Conservation (phyloP, 2,797 vertebrate species). For the Podargus strigoides region DNA sequence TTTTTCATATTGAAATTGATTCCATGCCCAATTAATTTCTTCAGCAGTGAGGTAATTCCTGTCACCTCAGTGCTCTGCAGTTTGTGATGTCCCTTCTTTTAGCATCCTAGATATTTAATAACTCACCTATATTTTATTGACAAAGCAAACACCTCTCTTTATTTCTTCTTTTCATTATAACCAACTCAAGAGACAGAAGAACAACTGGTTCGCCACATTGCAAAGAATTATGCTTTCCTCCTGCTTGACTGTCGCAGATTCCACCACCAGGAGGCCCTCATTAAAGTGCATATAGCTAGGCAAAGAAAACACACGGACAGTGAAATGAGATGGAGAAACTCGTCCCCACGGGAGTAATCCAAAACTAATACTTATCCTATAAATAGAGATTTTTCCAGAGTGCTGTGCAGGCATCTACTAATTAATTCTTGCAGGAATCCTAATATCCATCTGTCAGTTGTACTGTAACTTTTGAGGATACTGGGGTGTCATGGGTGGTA, state of each 20-base stretch:
- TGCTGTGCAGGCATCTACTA: not conserved
- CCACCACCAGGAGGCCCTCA: slow-evolving; percentile 59
- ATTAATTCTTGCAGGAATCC: not conserved
- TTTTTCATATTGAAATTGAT: not conserved
- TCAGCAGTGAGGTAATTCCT: not conserved
- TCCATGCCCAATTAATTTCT: not conserved
- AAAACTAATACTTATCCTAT: not conserved
- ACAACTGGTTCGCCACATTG: slow-evolving; percentile 47
- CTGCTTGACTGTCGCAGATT: not conserved
- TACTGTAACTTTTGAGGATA: not conserved
- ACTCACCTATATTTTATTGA: not conserved
- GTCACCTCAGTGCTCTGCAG: not conserved
- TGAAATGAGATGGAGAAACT: not conserved
- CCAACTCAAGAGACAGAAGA: slow-evolving; percentile 49
- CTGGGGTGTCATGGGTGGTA: not conserved
- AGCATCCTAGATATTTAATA: not conserved
- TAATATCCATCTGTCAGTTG: not conserved
- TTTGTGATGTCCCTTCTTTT: not conserved
- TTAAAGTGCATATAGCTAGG: slow-evolving; percentile 30
- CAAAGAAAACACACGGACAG: not conserved
- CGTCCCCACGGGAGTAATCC: not conserved
- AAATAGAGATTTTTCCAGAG: not conserved
- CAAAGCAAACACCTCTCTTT: not conserved
- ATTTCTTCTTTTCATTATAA: slow-evolving; percentile 10
- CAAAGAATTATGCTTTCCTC: slow-evolving; percentile 48